phyloP scores from a whole-genome alignment of 2,113 vertebrate species.

The Pitta sordida region DNA sequence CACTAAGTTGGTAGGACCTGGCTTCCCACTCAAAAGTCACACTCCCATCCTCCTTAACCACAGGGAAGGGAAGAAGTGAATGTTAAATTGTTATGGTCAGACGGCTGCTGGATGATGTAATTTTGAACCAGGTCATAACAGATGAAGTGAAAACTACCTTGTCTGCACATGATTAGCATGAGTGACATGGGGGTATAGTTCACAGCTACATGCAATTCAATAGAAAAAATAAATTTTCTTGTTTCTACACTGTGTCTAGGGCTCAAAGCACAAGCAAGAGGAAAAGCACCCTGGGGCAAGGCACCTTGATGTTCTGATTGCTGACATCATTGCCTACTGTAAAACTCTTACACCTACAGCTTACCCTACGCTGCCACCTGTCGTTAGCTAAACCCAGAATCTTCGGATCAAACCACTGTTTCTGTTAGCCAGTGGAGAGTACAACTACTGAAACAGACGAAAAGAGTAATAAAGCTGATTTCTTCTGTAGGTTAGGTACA shows the following conservation, averaged over 20 bases:
- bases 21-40: background rate
- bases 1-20: background rate
- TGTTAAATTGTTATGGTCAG: background rate
- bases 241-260: background rate
- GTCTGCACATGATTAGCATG: background rate
- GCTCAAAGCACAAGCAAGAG: background rate
- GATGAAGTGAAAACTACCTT: background rate
- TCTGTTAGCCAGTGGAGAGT: background rate
- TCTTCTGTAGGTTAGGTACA: conserved; percentile 75
- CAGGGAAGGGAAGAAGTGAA: background rate
- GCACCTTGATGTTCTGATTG: background rate
- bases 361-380: background rate
- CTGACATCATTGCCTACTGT: background rate
- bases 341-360: background rate
- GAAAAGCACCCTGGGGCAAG: background rate
- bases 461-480: background rate
- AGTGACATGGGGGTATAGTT: background rate
- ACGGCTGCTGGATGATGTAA: background rate
- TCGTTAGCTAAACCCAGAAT: background rate
- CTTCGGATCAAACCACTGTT: background rate
- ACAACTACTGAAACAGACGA: background rate
- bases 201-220: background rate
- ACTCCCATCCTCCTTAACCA: background rate
- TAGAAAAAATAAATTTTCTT: background rate
- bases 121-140: background rate